These are phyloP conservation scores for Parascotia fuliginaria DNA, from an alignment of 2,888 invertebrate species.

Conservation along the genomic window DNA sequence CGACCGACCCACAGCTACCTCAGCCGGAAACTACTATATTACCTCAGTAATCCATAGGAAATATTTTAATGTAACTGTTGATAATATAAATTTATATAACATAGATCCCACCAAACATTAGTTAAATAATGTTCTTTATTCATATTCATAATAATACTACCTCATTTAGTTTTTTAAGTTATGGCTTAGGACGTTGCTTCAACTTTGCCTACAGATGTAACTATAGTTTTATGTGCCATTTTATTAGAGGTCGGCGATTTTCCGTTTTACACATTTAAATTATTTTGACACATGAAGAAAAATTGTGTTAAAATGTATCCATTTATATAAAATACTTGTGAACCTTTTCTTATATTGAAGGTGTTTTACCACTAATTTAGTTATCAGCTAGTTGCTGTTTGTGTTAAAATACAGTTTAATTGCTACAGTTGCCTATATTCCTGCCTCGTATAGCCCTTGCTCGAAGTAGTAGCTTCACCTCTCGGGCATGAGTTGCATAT, in stretches of 20 bases:
- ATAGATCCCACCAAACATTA: constrained; percentile 83
- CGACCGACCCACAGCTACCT: constrained; percentile 66
- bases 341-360: no score
- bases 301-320: no score
- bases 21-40: constrained; percentile 71
- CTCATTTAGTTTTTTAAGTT: constrained; percentile 72
- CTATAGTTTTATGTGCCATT: constrained; percentile 46
- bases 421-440: no score
- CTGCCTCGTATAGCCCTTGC: background rate
- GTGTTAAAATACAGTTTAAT: no score
- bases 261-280: no score
- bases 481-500: no score
- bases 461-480: background rate
- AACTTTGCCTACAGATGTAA: constrained; percentile 35
- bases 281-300: no score
- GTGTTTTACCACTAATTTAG: no score
- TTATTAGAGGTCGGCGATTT: constrained; percentile 23
- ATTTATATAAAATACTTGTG: no score
- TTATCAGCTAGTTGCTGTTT: no score
- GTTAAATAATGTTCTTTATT: constrained; percentile 66
- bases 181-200: constrained; percentile 52
- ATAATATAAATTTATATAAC: constrained; percentile 67
- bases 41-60: constrained; percentile 81
- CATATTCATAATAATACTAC: constrained; percentile 81
- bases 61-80: constrained; percentile 73